Conservation (phyloP, 2,888 invertebrate genomes). For the Sphinx pinastri region DNA sequence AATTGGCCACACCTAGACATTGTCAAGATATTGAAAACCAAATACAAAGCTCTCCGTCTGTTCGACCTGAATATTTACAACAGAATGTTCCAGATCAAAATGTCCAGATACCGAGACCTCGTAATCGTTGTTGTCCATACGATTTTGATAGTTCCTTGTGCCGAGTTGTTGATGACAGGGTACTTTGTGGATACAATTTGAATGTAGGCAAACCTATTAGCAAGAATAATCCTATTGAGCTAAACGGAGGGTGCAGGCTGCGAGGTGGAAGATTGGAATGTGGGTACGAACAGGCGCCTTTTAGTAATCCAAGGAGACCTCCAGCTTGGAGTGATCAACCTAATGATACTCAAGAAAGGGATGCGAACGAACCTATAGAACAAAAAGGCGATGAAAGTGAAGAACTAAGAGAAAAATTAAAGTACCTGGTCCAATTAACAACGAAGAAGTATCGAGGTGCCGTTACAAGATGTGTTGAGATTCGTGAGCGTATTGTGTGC, state of each 20-base stretch:
- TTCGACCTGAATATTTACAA: not conserved
- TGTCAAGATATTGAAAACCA: constrained; percentile 32
- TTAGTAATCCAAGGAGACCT: constrained; percentile 45
- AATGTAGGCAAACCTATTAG: constrained; percentile 53
- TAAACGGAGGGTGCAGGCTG: constrained; percentile 61
- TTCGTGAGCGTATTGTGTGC: constrained; percentile 57
- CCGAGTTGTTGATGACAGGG: constrained; percentile 58
- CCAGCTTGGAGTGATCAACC: constrained; percentile 35
- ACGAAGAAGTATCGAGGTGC: constrained; percentile 12
- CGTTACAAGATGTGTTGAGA: constrained; percentile 53
- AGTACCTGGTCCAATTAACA: constrained; percentile 1
- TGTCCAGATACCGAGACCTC: constrained; percentile 28
- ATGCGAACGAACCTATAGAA: constrained; percentile 10
- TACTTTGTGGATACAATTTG: constrained; percentile 66
- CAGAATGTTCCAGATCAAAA: not conserved
- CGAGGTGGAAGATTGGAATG: constrained; percentile 68
- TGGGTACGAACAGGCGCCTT: constrained; percentile 63
- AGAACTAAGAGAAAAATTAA: constrained; percentile 1
- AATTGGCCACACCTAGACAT: constrained; percentile 33
- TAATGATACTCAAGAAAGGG: not conserved
- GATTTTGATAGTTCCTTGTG: constrained; percentile 62
- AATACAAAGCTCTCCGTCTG: constrained; percentile 18
- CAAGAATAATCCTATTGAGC: constrained; percentile 36
- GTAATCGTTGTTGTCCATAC: constrained; percentile 66
- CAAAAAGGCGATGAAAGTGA: constrained; percentile 3